These are phyloP conservation scores for Reinhardtius hippoglossoides DNA, from an alignment of 2,113 vertebrate species.

Conservation along the genomic window DNA sequence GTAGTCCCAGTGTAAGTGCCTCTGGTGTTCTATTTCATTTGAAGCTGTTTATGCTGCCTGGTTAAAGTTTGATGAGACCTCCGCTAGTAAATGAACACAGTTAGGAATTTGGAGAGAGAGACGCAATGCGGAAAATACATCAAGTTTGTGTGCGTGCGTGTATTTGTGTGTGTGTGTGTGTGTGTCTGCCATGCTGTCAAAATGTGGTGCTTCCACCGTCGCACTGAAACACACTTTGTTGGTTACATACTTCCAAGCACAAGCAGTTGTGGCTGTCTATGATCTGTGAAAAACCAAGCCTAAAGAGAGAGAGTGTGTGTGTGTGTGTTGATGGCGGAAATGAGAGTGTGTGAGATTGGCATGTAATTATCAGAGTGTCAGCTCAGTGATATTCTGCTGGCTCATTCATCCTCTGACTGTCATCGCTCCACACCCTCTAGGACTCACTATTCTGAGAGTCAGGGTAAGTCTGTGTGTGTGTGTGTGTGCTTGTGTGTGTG, in stretches of 20 bases:
- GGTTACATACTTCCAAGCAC: neutral
- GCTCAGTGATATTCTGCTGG: constrained; percentile 66
- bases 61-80: constrained; percentile 80
- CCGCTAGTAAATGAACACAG: constrained; percentile 71
- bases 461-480: constrained; percentile 9
- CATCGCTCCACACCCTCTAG: constrained; percentile 53
- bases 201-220: constrained; percentile 25
- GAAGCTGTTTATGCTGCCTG: constrained; percentile 74
- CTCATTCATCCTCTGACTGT: constrained; percentile 73
- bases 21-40: constrained; percentile 73
- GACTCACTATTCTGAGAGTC: constrained; percentile 46
- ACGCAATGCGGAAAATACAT: constrained; percentile 73
- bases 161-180: constrained; percentile 18
- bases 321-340: constrained; percentile 57
- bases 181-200: constrained; percentile 33
- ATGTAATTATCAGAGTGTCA: constrained; percentile 79
- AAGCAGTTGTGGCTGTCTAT: neutral
- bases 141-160: constrained; percentile 15
- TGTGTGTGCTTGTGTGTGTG: constrained; percentile 4
- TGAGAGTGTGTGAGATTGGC: constrained; percentile 75
- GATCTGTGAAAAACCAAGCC: neutral
- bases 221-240: constrained; percentile 3
- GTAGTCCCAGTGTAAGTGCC: constrained; percentile 33
- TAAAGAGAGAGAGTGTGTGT: neutral
- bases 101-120: constrained; percentile 64